phyloP scores from a whole-genome alignment of 2,797 vertebrate genomes.

The Coregonus suidteri region DNA sequence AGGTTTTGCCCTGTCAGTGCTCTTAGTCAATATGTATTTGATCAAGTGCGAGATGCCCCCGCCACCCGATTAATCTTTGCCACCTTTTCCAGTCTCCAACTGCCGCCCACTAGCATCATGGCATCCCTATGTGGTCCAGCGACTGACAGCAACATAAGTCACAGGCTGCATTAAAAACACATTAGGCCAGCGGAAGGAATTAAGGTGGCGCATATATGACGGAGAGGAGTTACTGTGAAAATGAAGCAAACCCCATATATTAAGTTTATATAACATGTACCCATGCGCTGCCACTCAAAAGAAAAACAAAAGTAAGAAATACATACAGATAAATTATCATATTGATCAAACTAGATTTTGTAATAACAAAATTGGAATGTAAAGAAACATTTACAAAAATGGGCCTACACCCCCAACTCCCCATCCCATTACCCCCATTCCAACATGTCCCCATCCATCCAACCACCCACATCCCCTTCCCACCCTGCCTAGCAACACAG shows the following conservation, averaged over 20 bases:
- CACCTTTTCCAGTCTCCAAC: constrained; percentile 59
- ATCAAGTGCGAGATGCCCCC: constrained; percentile 65
- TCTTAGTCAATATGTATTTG: constrained; percentile 69
- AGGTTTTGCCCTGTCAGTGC: constrained; percentile 50
- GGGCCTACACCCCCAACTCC: too few species aligned
- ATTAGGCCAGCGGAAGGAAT: constrained; percentile 79
- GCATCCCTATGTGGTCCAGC: constrained; percentile 62
- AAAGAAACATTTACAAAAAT: too few species aligned
- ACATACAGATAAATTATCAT: too few species aligned
- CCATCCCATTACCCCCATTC: too few species aligned
- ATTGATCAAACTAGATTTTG: too few species aligned
- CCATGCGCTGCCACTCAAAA: too few species aligned
- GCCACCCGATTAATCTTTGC: constrained; percentile 71
- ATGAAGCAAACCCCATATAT: constrained; percentile 47
- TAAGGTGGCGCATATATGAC: constrained; percentile 73
- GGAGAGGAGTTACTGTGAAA: constrained; percentile 59
- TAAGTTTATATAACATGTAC: too few species aligned
- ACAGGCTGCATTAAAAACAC: constrained; percentile 81
- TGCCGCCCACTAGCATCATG: constrained; percentile 63
- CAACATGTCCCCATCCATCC: too few species aligned
- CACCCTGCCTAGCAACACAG: too few species aligned
- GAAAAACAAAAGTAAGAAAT: too few species aligned
- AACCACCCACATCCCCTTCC: too few species aligned
- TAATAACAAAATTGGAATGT: too few species aligned
- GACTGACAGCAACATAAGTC: constrained; percentile 81